phyloP scores from a whole-genome alignment of 2,797 vertebrate species.

The Chrysocyon brachyurus region DNA sequence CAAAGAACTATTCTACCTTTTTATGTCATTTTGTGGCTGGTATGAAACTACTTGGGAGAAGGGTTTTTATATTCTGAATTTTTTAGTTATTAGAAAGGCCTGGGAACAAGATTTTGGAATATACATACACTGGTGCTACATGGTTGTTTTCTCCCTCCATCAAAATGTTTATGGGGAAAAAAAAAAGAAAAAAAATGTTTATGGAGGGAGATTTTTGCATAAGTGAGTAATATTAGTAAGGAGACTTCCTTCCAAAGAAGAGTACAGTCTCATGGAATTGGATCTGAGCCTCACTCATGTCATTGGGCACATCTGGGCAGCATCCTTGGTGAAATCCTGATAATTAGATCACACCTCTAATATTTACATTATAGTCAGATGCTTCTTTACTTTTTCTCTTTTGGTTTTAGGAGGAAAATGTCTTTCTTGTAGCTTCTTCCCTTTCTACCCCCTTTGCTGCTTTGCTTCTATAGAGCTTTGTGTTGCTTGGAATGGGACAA shows the following conservation, averaged over 20 bases:
- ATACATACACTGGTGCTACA: background rate
- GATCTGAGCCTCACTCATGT: background rate
- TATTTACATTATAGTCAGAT: conserved; percentile 52
- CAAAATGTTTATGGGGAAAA: background rate
- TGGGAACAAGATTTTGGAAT: conserved; percentile 27
- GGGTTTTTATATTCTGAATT: conserved; percentile 15
- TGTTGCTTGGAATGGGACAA: conserved; percentile 9
- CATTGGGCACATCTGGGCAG: background rate
- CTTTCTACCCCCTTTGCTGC: conserved; percentile 7
- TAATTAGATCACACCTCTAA: conserved; percentile 42
- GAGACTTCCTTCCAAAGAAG: background rate
- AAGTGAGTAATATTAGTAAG: background rate
- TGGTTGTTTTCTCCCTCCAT: background rate
- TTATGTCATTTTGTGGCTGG: conserved; percentile 40
- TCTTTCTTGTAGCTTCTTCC: conserved; percentile 31
- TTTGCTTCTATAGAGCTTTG: conserved; percentile 43
- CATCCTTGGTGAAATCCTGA: conserved; percentile 13
- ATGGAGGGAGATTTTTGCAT: background rate
- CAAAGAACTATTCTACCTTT: background rate
- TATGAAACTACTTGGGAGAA: conserved; percentile 3
- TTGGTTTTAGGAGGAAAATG: conserved; percentile 51
- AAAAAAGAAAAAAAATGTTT: background rate
- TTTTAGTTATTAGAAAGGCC: conserved; percentile 18
- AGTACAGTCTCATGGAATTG: background rate
- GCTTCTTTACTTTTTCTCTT: background rate